phyloP scores from a whole-genome alignment of 2,797 vertebrate species.

The Cichlasoma orientale region DNA sequence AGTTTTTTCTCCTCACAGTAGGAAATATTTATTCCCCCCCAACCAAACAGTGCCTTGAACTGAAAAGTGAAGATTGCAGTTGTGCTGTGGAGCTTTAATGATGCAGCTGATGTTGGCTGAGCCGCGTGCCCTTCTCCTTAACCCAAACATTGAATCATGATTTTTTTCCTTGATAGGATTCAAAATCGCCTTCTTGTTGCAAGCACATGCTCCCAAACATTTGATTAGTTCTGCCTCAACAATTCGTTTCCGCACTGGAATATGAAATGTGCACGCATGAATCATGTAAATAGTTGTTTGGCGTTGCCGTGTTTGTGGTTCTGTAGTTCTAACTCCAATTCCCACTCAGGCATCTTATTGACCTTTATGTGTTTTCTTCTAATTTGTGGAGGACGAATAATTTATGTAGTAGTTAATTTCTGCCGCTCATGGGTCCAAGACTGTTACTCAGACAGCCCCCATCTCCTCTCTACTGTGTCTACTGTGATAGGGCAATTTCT shows the following conservation, averaged over 20 bases:
- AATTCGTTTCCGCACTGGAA: slow-evolving; percentile 39
- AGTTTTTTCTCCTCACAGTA: background rate
- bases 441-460: slow-evolving; percentile 16
- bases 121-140: slow-evolving; percentile 16
- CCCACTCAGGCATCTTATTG: slow-evolving; percentile 38
- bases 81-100: slow-evolving; percentile 35
- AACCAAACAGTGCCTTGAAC: background rate
- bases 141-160: slow-evolving; percentile 40
- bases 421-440: slow-evolving; percentile 28
- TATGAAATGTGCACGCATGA: slow-evolving; percentile 33
- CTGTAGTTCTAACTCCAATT: slow-evolving; percentile 8
- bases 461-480: slow-evolving; percentile 1
- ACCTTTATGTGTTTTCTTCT: slow-evolving; percentile 44
- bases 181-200: slow-evolving; percentile 4
- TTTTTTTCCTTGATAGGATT: slow-evolving; percentile 14
- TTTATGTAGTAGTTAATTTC: slow-evolving; percentile 46
- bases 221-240: slow-evolving; percentile 50
- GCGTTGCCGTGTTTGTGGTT: slow-evolving; percentile 6
- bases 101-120: slow-evolving; percentile 10
- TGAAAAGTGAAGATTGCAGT: background rate
- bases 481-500: slow-evolving; percentile 51
- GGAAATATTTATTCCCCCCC: background rate
- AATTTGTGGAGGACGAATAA: slow-evolving; percentile 41
- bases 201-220: slow-evolving; percentile 32
- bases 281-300: slow-evolving; percentile 36